A percentile compares a stretch with the other conserved stretches of the same genome.
These are phyloP conservation scores for Chalcis sispes DNA, from an alignment of 2,888 invertebrate species.

Conservation along the genomic window DNA sequence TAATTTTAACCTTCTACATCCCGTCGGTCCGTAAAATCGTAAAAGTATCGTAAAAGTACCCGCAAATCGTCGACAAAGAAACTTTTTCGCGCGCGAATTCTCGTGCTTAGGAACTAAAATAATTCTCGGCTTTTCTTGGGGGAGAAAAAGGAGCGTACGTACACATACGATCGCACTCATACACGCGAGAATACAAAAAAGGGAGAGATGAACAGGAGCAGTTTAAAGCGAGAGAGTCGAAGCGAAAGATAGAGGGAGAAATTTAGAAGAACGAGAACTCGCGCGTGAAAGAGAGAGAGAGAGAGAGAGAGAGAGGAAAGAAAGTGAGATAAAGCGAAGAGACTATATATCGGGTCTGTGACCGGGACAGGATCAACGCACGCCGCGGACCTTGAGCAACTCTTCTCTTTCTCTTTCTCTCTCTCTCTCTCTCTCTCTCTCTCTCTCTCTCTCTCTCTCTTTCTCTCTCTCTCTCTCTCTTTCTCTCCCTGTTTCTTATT, in stretches of 20 bases:
- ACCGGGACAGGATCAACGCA: slow-evolving; percentile 74
- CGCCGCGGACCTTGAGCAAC: slow-evolving; percentile 74
- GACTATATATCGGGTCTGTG: slow-evolving; percentile 70
- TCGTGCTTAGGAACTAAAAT: slow-evolving; percentile 36
- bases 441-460: slow-evolving; percentile 18
- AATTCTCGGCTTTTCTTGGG: not conserved
- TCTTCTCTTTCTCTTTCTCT: slow-evolving; percentile 35
- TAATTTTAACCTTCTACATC: too few relatives aligned
- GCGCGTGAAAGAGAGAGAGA: slow-evolving; percentile 21
- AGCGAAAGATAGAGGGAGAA: slow-evolving; percentile 17
- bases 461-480: slow-evolving; percentile 1
- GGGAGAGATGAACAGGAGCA: slow-evolving; percentile 35
- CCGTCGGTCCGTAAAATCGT: too few relatives aligned
- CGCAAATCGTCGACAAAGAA: too few relatives aligned
- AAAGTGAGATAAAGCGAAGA: slow-evolving; percentile 50
- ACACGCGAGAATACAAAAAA: not conserved
- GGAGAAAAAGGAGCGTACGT: not conserved
- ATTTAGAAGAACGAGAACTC: slow-evolving; percentile 36
- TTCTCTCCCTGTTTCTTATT: not conserved
- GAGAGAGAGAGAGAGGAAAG: slow-evolving; percentile 23
- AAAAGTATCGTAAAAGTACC: too few relatives aligned
- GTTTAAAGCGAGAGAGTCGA: slow-evolving; percentile 35
- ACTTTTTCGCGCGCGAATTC: slow-evolving; percentile 13
- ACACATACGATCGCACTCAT: too few relatives aligned
- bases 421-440: slow-evolving; percentile 18